Evolutionary conservation across 2,113 vertebrate genomes (phyloP), one percentile per base, ranked within the genome.

Genomic region (Notothenia rossii): DNA sequence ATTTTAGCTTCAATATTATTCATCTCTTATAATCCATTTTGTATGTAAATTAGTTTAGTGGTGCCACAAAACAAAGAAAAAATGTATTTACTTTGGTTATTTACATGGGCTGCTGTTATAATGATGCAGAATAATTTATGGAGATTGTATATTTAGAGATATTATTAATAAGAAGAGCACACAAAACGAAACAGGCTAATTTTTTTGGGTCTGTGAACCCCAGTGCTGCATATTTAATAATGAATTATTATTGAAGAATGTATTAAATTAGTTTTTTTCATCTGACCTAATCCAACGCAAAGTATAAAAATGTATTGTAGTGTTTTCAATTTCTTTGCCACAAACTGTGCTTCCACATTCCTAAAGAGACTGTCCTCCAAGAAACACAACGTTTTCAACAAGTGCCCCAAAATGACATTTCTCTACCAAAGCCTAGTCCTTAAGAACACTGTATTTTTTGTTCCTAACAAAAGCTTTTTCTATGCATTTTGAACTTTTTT

Each of bases 1-100:
- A 65, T 78, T 82, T 64, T 51, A 48, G 18, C 46, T 43, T 74
- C 51, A 62, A 17, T 58, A 20, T 66, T 68, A 13, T 43, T 77
- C 45, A 77, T 77, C 68, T 75, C 60, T 45, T 45, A 43, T 79
- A 77, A 77, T 86, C 81, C 72, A 82, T 64, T 89, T 72, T 83
- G 53, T 85, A 85, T 89, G 84, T 73, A 84, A 86, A 89, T 89
- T 0, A 82, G 53, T 63, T 74, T 5, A 15, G 53, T 73, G 45
- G 54, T 74, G 68, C 73, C 64, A 45, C 65, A 49, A 20, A 22
- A 45, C 15, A 75, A 49, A 43, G 4, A 3, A 63, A 46, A 48
- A 1, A 4, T 29, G 29, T 86, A 77, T 79, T 86, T 84, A 72
- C 48, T 73, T 78, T 56, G 61, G 7, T 33, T 83, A 75, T 80